A percentile compares a stretch with the other conserved stretches of the same genome.
Conservation (phyloP, 2,113 vertebrate species). For the Cheirogaleus medius region DNA sequence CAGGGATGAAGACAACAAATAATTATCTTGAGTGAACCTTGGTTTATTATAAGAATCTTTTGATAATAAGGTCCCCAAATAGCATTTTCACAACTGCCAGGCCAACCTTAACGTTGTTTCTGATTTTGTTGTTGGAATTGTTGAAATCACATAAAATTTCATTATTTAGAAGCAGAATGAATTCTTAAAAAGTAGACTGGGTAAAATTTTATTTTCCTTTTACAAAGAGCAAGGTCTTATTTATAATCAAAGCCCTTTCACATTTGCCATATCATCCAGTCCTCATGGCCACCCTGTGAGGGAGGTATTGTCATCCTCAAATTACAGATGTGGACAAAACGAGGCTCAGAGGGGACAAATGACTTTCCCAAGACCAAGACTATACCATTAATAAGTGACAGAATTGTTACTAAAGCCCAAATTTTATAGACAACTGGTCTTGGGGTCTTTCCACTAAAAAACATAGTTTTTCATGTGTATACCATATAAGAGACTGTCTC, state of each 20-base stretch:
- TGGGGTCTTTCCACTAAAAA: not conserved
- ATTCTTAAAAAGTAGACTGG: not conserved
- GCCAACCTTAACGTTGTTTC: not conserved
- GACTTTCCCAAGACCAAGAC: not conserved
- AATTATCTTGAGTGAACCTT: constrained; percentile 7
- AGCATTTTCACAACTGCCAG: not conserved
- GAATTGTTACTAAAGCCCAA: not conserved
- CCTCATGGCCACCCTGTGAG: not conserved
- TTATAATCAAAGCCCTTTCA: constrained; percentile 9
- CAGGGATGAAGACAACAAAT: not conserved
- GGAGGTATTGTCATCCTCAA: not conserved
- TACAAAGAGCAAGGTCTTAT: not conserved
- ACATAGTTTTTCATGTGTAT: not conserved
- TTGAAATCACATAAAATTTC: constrained; percentile 1
- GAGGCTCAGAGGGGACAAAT: not conserved
- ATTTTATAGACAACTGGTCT: not conserved
- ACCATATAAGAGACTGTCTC: not conserved
- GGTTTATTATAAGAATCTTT: not conserved
- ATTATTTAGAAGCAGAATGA: constrained; percentile 31
- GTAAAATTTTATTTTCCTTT: constrained; percentile 42
- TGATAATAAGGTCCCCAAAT: not conserved
- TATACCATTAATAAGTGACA: not conserved
- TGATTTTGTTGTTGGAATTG: not conserved
- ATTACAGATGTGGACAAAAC: not conserved
- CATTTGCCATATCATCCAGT: not conserved